Conservation (phyloP, 2,113 vertebrate genomes). For the Cathartes aura region DNA sequence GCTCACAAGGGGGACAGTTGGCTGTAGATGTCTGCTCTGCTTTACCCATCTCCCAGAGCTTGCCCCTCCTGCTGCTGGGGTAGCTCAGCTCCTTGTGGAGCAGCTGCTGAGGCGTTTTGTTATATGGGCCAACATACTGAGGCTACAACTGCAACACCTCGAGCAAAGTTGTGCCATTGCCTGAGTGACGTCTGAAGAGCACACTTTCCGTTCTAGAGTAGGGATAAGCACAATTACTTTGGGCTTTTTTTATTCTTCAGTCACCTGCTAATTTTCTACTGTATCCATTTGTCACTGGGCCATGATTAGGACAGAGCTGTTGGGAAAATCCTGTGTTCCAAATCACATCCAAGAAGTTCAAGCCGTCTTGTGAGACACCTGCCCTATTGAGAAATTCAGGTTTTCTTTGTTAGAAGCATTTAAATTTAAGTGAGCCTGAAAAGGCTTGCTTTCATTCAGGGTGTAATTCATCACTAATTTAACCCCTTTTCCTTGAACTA, state of each 20-base stretch:
- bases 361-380: neutral
- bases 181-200: neutral
- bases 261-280: neutral
- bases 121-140: neutral
- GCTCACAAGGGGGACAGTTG: neutral
- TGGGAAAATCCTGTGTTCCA: neutral
- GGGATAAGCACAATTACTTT: neutral
- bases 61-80: neutral
- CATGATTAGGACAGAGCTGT: neutral
- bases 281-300: neutral
- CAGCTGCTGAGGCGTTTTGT: neutral
- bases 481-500: neutral
- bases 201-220: neutral
- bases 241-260: neutral
- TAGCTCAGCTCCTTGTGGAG: neutral
- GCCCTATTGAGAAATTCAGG: neutral
- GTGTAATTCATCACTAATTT: neutral
- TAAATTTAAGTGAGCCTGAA: neutral
- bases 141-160: neutral
- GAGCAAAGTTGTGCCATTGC: fast-evolving
- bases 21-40: neutral
- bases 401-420: neutral
- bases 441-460: neutral
- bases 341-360: neutral
- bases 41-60: neutral